These are phyloP conservation scores for Campoletis raptor DNA, from an alignment of 2,888 invertebrate species.

Conservation along the genomic window DNA sequence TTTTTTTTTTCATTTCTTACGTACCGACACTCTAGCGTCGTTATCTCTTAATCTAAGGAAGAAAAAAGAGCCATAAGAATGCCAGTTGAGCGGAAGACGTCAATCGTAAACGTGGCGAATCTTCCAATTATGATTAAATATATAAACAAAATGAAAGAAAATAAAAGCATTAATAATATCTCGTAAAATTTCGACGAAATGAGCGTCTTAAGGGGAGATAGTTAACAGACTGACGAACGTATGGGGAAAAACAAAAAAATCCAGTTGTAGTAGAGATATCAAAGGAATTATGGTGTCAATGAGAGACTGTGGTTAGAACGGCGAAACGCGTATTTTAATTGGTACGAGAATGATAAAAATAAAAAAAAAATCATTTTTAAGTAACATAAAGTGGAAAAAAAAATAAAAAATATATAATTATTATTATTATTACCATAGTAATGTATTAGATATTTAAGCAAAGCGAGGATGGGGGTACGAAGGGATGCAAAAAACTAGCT, in stretches of 20 bases:
- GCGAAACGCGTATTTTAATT: constrained; percentile 41
- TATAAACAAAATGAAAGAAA: neutral
- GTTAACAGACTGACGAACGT: constrained; percentile 58
- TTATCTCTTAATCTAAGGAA: constrained; percentile 1
- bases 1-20: neutral
- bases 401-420: neutral
- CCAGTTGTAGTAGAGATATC: neutral
- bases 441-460: constrained; percentile 52
- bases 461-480: constrained; percentile 65
- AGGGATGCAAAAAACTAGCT: constrained; percentile 50
- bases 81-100: neutral
- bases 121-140: constrained; percentile 53
- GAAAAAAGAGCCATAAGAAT: neutral
- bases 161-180: constrained; percentile 21
- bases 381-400: constrained; percentile 36
- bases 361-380: constrained; percentile 24
- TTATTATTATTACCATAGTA: constrained; percentile 33
- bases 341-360: constrained; percentile 10
- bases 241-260: constrained; percentile 32
- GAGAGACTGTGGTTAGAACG: constrained; percentile 9
- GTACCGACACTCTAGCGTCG: neutral
- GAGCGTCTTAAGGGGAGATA: constrained; percentile 55
- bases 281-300: constrained; percentile 22
- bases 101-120: constrained; percentile 41
- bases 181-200: constrained; percentile 39